These are phyloP conservation scores for Propithecus perrieri DNA, from an alignment of 2,797 vertebrate species.

Conservation along the genomic window DNA sequence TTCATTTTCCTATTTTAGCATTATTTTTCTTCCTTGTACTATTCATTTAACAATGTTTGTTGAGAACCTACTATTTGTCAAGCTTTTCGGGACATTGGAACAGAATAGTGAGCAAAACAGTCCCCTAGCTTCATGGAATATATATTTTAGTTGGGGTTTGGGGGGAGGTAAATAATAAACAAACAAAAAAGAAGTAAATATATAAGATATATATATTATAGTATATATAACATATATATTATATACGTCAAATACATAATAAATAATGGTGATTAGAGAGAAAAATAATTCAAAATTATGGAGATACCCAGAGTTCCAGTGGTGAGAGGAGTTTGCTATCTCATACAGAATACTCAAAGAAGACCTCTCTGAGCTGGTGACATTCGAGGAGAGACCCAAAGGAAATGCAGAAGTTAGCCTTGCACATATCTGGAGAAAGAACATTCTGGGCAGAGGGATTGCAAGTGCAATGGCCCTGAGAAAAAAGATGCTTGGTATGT, in stretches of 20 bases:
- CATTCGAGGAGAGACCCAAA: neutral
- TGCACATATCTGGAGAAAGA: neutral
- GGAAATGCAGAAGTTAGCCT: neutral
- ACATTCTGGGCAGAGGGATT: neutral
- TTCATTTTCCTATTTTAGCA: neutral
- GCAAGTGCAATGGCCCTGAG: neutral
- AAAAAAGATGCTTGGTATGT: neutral
- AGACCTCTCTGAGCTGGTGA: neutral
- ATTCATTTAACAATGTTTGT: neutral
- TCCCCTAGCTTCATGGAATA: neutral
- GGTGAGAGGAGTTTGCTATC: neutral
- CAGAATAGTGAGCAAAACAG: neutral
- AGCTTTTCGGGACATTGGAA: neutral
- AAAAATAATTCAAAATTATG: neutral
- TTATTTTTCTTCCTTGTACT: constrained; percentile 24
- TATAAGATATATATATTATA: neutral
- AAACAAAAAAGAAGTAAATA: neutral
- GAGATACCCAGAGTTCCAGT: neutral
- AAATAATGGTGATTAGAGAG: neutral
- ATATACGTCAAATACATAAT: neutral
- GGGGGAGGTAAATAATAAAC: neutral
- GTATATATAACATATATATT: neutral
- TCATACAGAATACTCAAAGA: neutral
- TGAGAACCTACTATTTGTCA: neutral
- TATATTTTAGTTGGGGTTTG: neutral